A percentile compares a stretch with the other conserved stretches of the same genome.
Conservation (phyloP, 1,140 invertebrate genomes). For the Danaus melanippus region DNA sequence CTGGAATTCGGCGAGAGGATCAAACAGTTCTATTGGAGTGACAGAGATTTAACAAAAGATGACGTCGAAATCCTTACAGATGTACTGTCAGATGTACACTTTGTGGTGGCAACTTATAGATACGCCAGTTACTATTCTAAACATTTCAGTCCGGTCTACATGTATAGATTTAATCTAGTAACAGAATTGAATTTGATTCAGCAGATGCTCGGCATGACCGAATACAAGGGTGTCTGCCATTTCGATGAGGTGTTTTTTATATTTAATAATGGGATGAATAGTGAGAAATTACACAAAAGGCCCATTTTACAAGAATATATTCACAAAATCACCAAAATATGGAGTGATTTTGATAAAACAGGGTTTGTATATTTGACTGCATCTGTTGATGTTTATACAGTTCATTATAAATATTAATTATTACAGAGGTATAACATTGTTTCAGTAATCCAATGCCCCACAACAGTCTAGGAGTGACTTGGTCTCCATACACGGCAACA, state of each 20-base stretch:
- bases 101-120: conserved; percentile 45
- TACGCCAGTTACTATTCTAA: conserved; percentile 42
- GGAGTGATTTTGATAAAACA: conserved; percentile 80
- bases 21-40: no score
- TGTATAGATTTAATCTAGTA: conserved; percentile 68
- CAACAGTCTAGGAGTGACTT: no score
- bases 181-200: conserved; percentile 58
- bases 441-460: conserved; percentile 53
- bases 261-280: conserved; percentile 68
- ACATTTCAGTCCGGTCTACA: conserved; percentile 46
- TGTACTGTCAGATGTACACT: conserved; percentile 27
- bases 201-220: conserved; percentile 18
- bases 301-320: conserved; percentile 42
- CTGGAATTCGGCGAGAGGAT: no score
- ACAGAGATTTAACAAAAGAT: no score
- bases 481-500: no score
- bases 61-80: conserved; percentile 18
- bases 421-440: no score
- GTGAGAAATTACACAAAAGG: conserved; percentile 40
- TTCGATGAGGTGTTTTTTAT: conserved; percentile 78
- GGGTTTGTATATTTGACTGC: conserved; percentile 68
- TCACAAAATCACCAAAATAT: conserved; percentile 73
- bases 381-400: conserved; percentile 9
- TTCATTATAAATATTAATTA: conserved; percentile 5
- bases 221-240: conserved; percentile 72